These are phyloP conservation scores for Rhyzopertha dominica DNA, from an alignment of 1,140 invertebrate species.

Conservation along the genomic window DNA sequence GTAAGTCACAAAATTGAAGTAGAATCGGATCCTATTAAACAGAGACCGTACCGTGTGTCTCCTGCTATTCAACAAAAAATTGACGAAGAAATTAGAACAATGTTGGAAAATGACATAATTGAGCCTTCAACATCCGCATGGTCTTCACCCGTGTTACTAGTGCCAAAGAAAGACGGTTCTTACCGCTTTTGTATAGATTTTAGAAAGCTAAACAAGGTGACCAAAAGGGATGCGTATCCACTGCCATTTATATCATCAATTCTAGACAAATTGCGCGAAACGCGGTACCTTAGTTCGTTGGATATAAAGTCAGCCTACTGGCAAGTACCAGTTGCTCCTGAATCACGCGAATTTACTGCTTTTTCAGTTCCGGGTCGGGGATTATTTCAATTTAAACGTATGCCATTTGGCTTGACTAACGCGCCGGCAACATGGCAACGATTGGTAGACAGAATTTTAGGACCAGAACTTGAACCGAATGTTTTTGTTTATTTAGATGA, in stretches of 20 bases:
- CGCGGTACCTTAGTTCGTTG: constrained; percentile 21
- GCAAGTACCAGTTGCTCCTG: constrained; percentile 29
- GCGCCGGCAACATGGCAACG: constrained; percentile 32
- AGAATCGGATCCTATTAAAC: too few relatives aligned
- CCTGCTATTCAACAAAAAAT: too few relatives aligned
- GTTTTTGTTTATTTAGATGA: constrained; percentile 29
- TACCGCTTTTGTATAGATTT: constrained; percentile 39
- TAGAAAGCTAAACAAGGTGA: constrained; percentile 37
- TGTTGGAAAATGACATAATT: too few relatives aligned
- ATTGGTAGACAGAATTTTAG: constrained; percentile 20
- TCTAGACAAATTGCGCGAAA: constrained; percentile 20
- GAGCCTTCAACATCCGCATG: too few relatives aligned
- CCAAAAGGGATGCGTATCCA: constrained; percentile 38
- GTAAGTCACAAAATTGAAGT: too few relatives aligned
- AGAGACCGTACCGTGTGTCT: too few relatives aligned
- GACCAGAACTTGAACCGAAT: constrained; percentile 10
- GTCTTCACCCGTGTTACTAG: too few relatives aligned
- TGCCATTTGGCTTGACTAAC: constrained; percentile 11
- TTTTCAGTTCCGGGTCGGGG: constrained; percentile 37
- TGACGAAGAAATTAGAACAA: too few relatives aligned
- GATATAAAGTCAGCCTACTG: constrained; percentile 21
- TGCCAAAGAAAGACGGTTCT: constrained; percentile 25
- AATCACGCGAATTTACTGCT: constrained; percentile 35
- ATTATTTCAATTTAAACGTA: constrained; percentile 43
- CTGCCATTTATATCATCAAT: constrained; percentile 33